A percentile compares a stretch with the other conserved stretches of the same genome.
Evolutionary conservation across 1,140 invertebrate species (phyloP).

Genomic region (Cydia fagiglandana): DNA sequence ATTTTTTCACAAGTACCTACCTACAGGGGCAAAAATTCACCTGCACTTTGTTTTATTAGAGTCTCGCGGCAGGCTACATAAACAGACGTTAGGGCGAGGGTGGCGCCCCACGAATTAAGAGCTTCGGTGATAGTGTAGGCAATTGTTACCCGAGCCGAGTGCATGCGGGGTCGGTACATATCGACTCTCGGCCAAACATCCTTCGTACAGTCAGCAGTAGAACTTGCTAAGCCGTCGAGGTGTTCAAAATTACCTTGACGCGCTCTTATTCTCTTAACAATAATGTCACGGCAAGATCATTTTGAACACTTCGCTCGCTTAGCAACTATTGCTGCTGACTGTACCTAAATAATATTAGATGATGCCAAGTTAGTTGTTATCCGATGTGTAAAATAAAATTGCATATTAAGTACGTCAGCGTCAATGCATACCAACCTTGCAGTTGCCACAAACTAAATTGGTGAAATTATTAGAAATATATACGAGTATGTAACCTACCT

Average conservation of each 20-base stretch:
- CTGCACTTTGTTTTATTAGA: constrained; percentile 31
- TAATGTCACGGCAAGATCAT: too few species aligned
- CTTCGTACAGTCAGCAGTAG: too few species aligned
- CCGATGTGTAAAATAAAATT: not conserved
- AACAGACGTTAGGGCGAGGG: constrained; percentile 9
- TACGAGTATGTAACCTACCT: too few species aligned
- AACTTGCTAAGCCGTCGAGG: too few species aligned
- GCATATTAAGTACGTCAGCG: not conserved
- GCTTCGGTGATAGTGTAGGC: not conserved
- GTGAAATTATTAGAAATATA: too few species aligned
- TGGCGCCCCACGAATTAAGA: not conserved
- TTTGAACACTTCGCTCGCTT: too few species aligned
- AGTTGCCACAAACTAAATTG: not conserved
- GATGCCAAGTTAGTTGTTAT: not conserved
- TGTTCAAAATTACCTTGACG: too few species aligned
- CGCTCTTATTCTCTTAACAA: too few species aligned
- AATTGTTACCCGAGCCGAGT: constrained; percentile 6
- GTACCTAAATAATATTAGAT: not conserved
- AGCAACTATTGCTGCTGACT: too few species aligned
- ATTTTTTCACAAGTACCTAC: constrained; percentile 2
- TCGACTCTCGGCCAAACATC: not conserved
- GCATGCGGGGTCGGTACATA: not conserved
- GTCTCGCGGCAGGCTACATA: constrained; percentile 24
- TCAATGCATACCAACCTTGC: not conserved
- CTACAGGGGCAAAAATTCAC: not conserved